Evolutionary conservation across 2,113 vertebrate species (phyloP), one percentile per base, ranked within the genome.

Genomic region (Neodontobutis hainanensis): DNA sequence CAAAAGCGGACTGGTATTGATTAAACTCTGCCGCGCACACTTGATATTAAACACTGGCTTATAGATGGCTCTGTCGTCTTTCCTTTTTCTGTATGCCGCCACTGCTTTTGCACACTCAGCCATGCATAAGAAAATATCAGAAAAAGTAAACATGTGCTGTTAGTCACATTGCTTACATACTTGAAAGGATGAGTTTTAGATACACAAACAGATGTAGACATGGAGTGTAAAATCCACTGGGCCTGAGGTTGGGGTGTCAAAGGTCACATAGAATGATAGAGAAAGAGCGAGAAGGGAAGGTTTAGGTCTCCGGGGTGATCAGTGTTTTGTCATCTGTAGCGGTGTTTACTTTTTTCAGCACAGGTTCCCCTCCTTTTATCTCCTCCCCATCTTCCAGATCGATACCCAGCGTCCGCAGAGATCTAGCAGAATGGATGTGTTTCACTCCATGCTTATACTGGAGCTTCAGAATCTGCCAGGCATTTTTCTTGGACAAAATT

Each of bases 1-100:
- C 95, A 98, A 96, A 95, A 95, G 95, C 91, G 93, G 93, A 94
- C 93, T 92, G 91, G 93, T 96, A 96, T 96, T 97, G 96, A 97
- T 98, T 96, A 97, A 97, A 96, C 95, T 95, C 93, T 88, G 90
- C 92, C 89, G 93, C 86, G 91, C 94, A 90, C 94, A 94, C 94
- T 96, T 95, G 93, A 95, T 96, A 96, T 96, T 96, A 98, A 96
- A 95, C 93, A 95, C 94, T 92, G 85, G 88, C 91, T 94, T 93
- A 38, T 55, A 94, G 92, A 92, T 82, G 92, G 90, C 77, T 27
- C 73, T 85, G 85, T 87, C 85, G 59, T 65, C 68, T 65, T 66
- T 84, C 80, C 65, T 46, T 70, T 72, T 58, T 61, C 47, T 34
- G 40, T 51, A 27, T 3, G 4, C 49, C 42, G 45, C 70, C 51